Percentiles rank a stretch among this genome's conserved stretches.
Evolutionary conservation across 2,888 invertebrate species (phyloP).

Genomic region (Hirtodrosophila trivittata): DNA sequence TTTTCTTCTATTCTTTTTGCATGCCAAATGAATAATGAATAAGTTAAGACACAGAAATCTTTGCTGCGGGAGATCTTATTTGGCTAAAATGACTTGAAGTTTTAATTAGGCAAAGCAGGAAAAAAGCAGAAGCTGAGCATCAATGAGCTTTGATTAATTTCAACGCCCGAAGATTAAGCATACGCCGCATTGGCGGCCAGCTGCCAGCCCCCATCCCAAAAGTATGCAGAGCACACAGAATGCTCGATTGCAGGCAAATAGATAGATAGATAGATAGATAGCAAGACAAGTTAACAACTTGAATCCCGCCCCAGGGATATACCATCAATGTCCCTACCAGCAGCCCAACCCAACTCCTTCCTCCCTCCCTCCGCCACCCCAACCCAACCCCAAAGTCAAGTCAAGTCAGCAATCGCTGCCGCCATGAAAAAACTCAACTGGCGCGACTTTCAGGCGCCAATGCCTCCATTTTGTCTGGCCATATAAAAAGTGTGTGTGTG

Average conservation of each 20-base stretch:
- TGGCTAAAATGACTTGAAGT: constrained; percentile 24
- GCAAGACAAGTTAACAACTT: constrained; percentile 18
- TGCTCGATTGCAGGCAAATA: neutral
- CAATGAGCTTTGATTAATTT: constrained; percentile 37
- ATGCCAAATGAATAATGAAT: constrained; percentile 42
- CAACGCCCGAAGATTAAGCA: constrained; percentile 36
- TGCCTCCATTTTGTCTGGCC: constrained; percentile 81
- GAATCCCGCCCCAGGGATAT: constrained; percentile 2
- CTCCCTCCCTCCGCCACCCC: constrained; percentile 22
- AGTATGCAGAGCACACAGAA: constrained; percentile 26
- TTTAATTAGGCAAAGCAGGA: constrained; percentile 48
- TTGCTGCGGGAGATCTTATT: constrained; percentile 25
- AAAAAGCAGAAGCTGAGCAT: neutral
- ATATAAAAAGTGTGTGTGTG: constrained; percentile 47
- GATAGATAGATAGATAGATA: too few species aligned
- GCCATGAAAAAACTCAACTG: constrained; percentile 82
- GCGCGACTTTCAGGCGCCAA: constrained; percentile 83
- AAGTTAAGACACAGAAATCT: constrained; percentile 32
- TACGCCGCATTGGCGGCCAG: constrained; percentile 30
- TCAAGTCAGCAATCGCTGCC: constrained; percentile 59
- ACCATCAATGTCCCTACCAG: neutral
- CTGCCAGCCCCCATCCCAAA: constrained; percentile 1
- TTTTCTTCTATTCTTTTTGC: constrained; percentile 3
- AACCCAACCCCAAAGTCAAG: constrained; percentile 13
- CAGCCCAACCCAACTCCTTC: neutral